phyloP scores from a whole-genome alignment of 2,113 vertebrate genomes.

The Thermophis baileyi region DNA sequence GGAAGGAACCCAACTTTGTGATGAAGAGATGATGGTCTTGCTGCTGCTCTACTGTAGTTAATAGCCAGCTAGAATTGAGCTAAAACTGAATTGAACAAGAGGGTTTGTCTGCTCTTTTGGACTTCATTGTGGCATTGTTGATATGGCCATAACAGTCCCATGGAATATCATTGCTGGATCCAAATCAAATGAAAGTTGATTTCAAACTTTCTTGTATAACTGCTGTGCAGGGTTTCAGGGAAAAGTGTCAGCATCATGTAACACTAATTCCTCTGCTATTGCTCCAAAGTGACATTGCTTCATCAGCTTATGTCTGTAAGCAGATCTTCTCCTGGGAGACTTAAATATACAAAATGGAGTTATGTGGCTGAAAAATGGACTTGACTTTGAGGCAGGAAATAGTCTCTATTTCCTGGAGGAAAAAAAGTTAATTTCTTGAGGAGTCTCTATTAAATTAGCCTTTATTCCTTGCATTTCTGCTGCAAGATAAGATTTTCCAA shows the following conservation, averaged over 20 bases:
- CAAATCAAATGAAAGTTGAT: conserved; percentile 43
- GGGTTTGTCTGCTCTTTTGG: conserved; percentile 41
- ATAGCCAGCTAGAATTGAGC: conserved; percentile 37
- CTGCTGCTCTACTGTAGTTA: not conserved
- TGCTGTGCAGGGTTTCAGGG: conserved; percentile 43
- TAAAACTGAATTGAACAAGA: conserved; percentile 46
- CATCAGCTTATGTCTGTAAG: conserved; percentile 48
- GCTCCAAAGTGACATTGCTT: conserved; percentile 38
- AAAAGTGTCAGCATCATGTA: conserved; percentile 38
- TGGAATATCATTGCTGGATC: conserved; percentile 28
- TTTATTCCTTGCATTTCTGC: conserved; percentile 49
- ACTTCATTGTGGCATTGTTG: conserved; percentile 38
- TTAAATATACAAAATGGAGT: conserved; percentile 31
- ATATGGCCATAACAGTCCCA: conserved; percentile 24
- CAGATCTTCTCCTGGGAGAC: conserved; percentile 39
- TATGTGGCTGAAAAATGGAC: conserved; percentile 24
- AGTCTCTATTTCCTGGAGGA: conserved; percentile 50
- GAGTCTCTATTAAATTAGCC: conserved; percentile 55
- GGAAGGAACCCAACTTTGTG: conserved; percentile 66
- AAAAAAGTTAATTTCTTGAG: conserved; percentile 54
- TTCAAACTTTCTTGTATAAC: conserved; percentile 46
- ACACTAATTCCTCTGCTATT: conserved; percentile 20
- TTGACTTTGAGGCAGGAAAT: conserved; percentile 27
- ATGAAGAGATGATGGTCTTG: conserved; percentile 62
- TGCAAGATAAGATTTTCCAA: conserved; percentile 53